Evolutionary conservation across 2,888 invertebrate species (phyloP), one percentile per base, ranked within the genome.

Genomic region (Biston stratarius): DNA sequence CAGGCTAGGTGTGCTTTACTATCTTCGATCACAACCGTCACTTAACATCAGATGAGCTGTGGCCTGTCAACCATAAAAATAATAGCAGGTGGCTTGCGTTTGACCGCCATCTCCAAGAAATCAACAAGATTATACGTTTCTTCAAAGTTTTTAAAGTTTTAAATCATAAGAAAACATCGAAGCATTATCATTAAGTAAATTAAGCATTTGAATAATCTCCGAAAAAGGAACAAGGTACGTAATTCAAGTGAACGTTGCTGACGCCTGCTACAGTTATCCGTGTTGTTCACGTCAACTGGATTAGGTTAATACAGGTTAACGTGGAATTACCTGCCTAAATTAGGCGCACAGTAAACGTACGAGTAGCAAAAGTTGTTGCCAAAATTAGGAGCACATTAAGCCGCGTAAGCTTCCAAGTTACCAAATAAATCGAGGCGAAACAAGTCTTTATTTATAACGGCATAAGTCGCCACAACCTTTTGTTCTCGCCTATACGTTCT

Each of bases 401-500:
- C 71, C 58, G 64, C 36, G 62, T 48, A 44, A 58, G 42, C 53
- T 45, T 48, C 47, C 47, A 68, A 69, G 64, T 73, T 70, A 66
- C 59, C 71, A 71, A 68, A 73, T 76, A 74, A 74, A 76, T 78
- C 67, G 67, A 69, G 70, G 63, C 72, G 56, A 73, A 70, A 66
- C 71, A 70, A 72, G 73, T 64, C 71, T 61, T 24, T 74, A 74
- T 74, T 76, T 75, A 81, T 75, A 66, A 75, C 71, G 66, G 57
- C 66, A 71, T 72, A 72, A 64, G 62, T 68, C 72, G 67, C 61
- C 55, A 67, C 72, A 64, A 69, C 69, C 75, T 77, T 55, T 75
- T 73, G 67, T 72, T 77, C 72, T 69, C 55, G 58, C 67, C 71
- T 75, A 76, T 82, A 81, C 70, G 69, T 80, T 77, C 75, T 82